These are phyloP conservation scores for Archocentrus centrarchus DNA, from an alignment of 2,113 vertebrate species.

Conservation along the genomic window DNA sequence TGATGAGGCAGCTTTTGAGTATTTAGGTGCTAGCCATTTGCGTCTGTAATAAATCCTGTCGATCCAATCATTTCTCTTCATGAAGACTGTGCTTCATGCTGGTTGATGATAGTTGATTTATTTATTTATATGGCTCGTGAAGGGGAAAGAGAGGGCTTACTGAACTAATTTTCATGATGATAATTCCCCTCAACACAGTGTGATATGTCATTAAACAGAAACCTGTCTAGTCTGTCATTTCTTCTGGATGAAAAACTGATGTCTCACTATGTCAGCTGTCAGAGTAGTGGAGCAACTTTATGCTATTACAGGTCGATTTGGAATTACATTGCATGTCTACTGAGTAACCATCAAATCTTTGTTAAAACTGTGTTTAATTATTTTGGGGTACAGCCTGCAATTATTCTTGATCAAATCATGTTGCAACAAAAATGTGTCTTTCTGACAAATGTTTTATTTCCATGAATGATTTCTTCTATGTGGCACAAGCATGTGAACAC, in stretches of 20 bases:
- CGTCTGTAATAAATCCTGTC: not conserved
- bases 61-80: slow-evolving; percentile 35
- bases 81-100: slow-evolving; percentile 35
- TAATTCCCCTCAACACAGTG: slow-evolving; percentile 25
- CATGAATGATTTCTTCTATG: accelerated
- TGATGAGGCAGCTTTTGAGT: not conserved
- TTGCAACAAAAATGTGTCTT: too few relatives aligned
- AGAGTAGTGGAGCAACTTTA: not conserved
- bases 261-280: not conserved
- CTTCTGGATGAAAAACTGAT: not conserved
- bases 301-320: not conserved
- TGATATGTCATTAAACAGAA: slow-evolving; percentile 29
- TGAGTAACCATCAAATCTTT: not conserved
- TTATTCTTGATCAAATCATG: accelerated
- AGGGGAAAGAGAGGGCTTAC: not conserved
- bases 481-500: not conserved
- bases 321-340: not conserved
- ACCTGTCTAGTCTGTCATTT: not conserved
- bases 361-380: accelerated
- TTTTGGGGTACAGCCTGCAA: too few relatives aligned
- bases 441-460: accelerated
- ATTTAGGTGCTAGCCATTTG: not conserved
- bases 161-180: slow-evolving; percentile 10
- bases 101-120: slow-evolving; percentile 29
- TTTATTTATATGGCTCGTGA: slow-evolving; percentile 10